phyloP scores from a whole-genome alignment of 2,113 vertebrate genomes.

The Vulpes vulpes region DNA sequence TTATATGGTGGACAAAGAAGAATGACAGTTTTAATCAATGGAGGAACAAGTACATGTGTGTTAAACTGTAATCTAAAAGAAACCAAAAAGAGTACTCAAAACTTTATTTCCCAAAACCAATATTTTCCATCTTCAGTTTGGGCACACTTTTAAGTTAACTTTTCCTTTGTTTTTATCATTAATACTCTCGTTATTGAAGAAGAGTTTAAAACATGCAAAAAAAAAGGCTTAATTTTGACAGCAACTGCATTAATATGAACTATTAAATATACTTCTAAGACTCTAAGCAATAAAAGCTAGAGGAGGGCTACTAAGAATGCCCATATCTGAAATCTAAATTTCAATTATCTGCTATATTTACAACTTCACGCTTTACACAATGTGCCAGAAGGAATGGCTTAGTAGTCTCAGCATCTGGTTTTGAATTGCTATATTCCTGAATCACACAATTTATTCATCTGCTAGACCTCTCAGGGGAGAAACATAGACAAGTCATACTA shows the following conservation, averaged over 20 bases:
- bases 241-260: constrained; percentile 67
- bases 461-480: neutral
- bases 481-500: neutral
- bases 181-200: constrained; percentile 50
- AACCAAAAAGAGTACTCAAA: neutral
- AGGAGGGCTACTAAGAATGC: constrained; percentile 52
- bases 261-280: constrained; percentile 64
- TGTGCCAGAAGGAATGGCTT: constrained; percentile 64
- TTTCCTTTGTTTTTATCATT: constrained; percentile 68
- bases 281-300: constrained; percentile 8
- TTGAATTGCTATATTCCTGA: constrained; percentile 43
- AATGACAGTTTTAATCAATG: constrained; percentile 16
- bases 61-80: constrained; percentile 2
- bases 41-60: neutral
- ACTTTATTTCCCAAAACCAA: neutral
- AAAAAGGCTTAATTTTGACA: constrained; percentile 47
- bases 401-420: constrained; percentile 52
- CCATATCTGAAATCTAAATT: constrained; percentile 74
- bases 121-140: constrained; percentile 4
- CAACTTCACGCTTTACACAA: constrained; percentile 56
- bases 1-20: constrained; percentile 32
- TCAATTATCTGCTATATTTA: constrained; percentile 78
- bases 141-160: constrained; percentile 48
- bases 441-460: neutral
- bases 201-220: neutral